A percentile compares a stretch with the other conserved stretches of the same genome.
phyloP scores from a whole-genome alignment of 2,888 invertebrate genomes.

The Macaria notata region DNA sequence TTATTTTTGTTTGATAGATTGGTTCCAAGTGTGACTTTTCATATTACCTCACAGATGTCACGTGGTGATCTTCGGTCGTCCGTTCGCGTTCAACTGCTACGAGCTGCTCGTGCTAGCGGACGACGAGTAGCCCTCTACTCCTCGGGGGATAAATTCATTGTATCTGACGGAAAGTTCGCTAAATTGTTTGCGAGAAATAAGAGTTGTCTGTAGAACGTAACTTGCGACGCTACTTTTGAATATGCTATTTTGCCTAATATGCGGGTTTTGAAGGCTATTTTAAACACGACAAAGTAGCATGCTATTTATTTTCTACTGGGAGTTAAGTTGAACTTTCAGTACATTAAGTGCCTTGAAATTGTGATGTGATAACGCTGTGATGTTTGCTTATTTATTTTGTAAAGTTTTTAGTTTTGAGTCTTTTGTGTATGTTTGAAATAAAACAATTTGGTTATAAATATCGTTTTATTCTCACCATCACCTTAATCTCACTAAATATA shows the following conservation, averaged over 20 bases:
- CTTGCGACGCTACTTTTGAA: too few relatives aligned
- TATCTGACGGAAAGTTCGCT: constrained; percentile 4
- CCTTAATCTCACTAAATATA: constrained; percentile 13
- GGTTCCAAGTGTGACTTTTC: too few relatives aligned
- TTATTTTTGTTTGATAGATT: too few relatives aligned
- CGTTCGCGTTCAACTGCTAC: constrained; percentile 71
- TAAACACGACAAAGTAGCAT: too few relatives aligned
- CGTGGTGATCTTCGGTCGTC: constrained; percentile 63
- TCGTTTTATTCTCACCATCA: constrained; percentile 19
- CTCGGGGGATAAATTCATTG: constrained; percentile 16
- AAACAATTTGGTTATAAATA: constrained; percentile 8
- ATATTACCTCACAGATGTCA: constrained; percentile 52
- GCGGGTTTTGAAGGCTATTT: too few relatives aligned
- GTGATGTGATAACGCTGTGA: constrained; percentile 17
- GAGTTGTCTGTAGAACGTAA: too few relatives aligned
- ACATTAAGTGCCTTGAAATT: neutral
- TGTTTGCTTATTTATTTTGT: constrained; percentile 20
- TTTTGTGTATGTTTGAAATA: constrained; percentile 14
- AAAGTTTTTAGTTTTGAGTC: too few relatives aligned
- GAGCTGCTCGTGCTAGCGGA: constrained; percentile 57
- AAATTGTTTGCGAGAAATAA: constrained; percentile 21
- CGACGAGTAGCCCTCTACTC: constrained; percentile 21
- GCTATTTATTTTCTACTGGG: too few relatives aligned
- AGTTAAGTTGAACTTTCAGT: too few relatives aligned
- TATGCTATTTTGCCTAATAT: too few relatives aligned